Evolutionary conservation across 92 coral and sea anemone species (phyloP), one percentile per base, ranked within the genome.

Genomic region (Porites evermanni): DNA sequence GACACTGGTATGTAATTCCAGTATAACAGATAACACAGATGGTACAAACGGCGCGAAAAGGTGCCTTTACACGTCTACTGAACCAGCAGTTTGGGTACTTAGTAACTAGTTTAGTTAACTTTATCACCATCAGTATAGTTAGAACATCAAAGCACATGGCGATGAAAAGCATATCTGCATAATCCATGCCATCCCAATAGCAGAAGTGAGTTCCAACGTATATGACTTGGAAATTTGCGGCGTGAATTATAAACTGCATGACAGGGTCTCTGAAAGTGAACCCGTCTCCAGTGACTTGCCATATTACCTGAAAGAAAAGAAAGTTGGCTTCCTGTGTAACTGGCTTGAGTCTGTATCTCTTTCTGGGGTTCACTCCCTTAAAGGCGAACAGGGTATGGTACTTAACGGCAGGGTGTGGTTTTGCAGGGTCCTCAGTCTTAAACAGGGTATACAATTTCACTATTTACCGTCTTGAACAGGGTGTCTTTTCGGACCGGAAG

Each of bases 21-120:
- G 98, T 94, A 85, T 96, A 96, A 63, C 95, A 94, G 13, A 96
- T 70, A 66, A 96, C 98, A 59, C 86, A 89, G 13, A 96, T 78
- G 44, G 98, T 94, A 77, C 98, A 94, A 18, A 95, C 85, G 9
- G 98, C 98, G 19, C 98, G 94, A 85, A 92, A 96, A 17, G 98
- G 95, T 4, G 93, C 85, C 58, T 77, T 89, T 44, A 93, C 93
- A 58, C 78, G 81, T 58, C 83, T 72, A 78, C 93, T 93, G 53
- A 91, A 92, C 52, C 95, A 90, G 86, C 94, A 94, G 83, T 92
- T 84, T 17, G 98, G 97, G 47, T 66, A 91, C 53, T 67, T 16
- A 12, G 91, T 88, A 21, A 91, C 95, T 14, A 91, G 75, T 75
- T 89, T 80, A 54, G 94, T 88, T 68, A 92, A 79, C 18, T 89